Conservation (phyloP, 2,888 invertebrate genomes). For the Mantis religiosa region DNA sequence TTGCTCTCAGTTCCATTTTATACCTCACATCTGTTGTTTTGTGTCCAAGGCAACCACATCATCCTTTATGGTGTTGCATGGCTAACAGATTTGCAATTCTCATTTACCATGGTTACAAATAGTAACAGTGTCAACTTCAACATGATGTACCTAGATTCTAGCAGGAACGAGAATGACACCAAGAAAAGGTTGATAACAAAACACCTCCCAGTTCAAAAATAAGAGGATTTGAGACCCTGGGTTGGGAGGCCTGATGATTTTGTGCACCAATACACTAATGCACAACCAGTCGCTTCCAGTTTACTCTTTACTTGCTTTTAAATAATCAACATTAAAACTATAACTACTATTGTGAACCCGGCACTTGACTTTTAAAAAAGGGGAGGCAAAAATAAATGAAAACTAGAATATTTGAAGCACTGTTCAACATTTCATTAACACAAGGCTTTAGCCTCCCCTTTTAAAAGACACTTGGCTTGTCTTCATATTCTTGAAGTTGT, state of each 20-base stretch:
- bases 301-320: slow-evolving; percentile 25
- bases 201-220: slow-evolving; percentile 17
- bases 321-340: slow-evolving; percentile 32
- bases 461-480: slow-evolving; percentile 32
- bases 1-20: slow-evolving; percentile 28
- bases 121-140: slow-evolving; percentile 33
- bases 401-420: slow-evolving; percentile 28
- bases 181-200: slow-evolving; percentile 34
- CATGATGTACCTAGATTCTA: slow-evolving; percentile 32
- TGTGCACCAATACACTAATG: slow-evolving; percentile 21
- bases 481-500: slow-evolving; percentile 26
- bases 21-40: slow-evolving; percentile 9
- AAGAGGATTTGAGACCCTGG: not conserved
- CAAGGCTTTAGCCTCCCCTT: slow-evolving; percentile 32
- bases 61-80: slow-evolving; percentile 1
- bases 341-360: slow-evolving; percentile 30
- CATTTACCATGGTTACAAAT: slow-evolving; percentile 22
- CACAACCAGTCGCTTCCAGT: slow-evolving; percentile 23
- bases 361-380: slow-evolving; percentile 32
- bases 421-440: slow-evolving; percentile 32
- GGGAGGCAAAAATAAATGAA: slow-evolving; percentile 31
- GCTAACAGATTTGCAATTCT: slow-evolving; percentile 12
- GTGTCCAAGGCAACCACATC: slow-evolving; percentile 15
- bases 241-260: slow-evolving; percentile 10
- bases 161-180: slow-evolving; percentile 34